Base-by-base conservation (phyloP, 1,140 invertebrate species). In the Bombus impatiens region DNA sequence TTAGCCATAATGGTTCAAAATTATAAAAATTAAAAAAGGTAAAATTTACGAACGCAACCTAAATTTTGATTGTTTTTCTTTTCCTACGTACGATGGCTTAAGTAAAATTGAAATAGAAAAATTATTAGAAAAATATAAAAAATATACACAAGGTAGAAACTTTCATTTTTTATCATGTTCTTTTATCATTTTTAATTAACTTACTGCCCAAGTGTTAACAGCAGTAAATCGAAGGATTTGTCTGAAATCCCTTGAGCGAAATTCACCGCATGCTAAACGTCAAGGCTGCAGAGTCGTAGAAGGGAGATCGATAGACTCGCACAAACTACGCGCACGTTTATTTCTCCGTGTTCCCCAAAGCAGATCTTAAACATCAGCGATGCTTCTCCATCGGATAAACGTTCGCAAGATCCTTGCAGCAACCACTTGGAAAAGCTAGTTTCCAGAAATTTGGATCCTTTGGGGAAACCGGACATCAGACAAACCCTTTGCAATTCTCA, bases 271-370 rank as follows among this genome's bases (percentile, higher is more conserved):
- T 79, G 40, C 62, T 79, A 67, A 79, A 79, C 62, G 12, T 44
- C 59, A 67, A 67, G 42, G 25, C n/a, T n/a, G n/a, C 62, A 65
- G 12, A 67, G 40, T 42, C 44, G 9, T 57, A 67, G 22, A 42
- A 62, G 18, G 28, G 37, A 42, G 42, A 79, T 79, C 78, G 25
- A 79, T 79, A 79, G n/a, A 47, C n/a, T 9, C n/a, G 40, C 62
- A 42, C 62, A 42, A 62, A 79, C 22, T 79, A 44, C 40, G 32
- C 18, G 59, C 57, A 67, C 62, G 25, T 42, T 79, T 79, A 32
- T 79, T 79, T 67, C 78, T n/a, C 42, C 44, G 32, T 47, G 78
- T 80, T 80, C 32, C 42, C 78, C 40, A 80, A 80, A 40, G 65
- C 35, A 53, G 42, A 35, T 25, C 15, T 67, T 18, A 79, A 37